Evolutionary conservation across 2,888 invertebrate genomes (phyloP).

Genomic region (Standfussiana lucernea): DNA sequence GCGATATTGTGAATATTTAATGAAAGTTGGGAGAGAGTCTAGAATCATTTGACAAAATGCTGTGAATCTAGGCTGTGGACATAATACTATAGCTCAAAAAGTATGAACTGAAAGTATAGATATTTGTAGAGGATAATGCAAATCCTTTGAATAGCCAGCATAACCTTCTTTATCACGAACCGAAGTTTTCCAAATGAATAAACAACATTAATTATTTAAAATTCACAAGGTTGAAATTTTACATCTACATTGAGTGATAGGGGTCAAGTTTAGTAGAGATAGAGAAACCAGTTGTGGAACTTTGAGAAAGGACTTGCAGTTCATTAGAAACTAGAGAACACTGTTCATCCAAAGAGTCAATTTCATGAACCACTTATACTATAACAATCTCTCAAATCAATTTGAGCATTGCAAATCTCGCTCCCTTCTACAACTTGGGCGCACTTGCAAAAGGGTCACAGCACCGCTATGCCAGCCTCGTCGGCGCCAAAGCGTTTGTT

Average conservation of each 20-base stretch:
- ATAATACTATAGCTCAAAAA: neutral
- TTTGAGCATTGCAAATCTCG: slow-evolving; percentile 18
- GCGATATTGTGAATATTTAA: slow-evolving; percentile 26
- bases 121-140: neutral
- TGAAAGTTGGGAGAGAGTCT: neutral
- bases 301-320: neutral
- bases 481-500: slow-evolving; percentile 77
- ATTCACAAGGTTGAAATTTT: neutral
- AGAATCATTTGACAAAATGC: neutral
- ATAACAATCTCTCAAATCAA: neutral
- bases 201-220: neutral
- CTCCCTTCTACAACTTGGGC: slow-evolving; percentile 54
- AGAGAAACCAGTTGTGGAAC: neutral
- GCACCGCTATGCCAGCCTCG: slow-evolving; percentile 85
- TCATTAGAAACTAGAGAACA: neutral
- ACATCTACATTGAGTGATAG: neutral
- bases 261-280: neutral
- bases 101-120: neutral
- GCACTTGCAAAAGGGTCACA: slow-evolving; percentile 78
- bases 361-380: neutral
- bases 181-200: neutral
- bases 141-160: neutral
- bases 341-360: neutral
- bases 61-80: neutral
- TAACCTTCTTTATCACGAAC: neutral